Conservation (phyloP, 2,888 invertebrate species). For the Lepidocyrtoides sp. region DNA sequence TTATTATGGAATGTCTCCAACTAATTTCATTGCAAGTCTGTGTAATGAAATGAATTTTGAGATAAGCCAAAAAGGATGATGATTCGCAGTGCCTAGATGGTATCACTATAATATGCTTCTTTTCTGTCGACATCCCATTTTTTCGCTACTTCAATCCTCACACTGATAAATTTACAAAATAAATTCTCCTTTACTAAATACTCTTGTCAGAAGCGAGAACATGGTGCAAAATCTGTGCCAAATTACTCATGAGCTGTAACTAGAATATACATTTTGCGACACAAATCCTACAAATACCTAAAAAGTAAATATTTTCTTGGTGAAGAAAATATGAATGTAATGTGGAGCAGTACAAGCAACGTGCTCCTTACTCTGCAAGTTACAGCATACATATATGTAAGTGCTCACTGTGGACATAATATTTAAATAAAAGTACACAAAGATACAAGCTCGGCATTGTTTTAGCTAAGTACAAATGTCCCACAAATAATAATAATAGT, state of each 20-base stretch:
- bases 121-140: background rate
- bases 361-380: background rate
- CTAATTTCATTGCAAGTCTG: background rate
- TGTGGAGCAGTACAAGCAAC: too few relatives aligned
- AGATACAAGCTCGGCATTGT: background rate
- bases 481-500: conserved; percentile 61
- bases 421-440: background rate
- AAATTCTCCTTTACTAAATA: conserved; percentile 42
- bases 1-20: background rate
- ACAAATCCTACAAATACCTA: background rate
- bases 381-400: background rate
- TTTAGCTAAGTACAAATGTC: background rate
- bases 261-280: background rate
- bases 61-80: conserved; percentile 20
- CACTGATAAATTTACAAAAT: conserved; percentile 24
- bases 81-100: background rate
- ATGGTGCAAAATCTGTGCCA: conserved; percentile 59
- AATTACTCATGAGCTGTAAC: conserved; percentile 13
- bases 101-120: background rate
- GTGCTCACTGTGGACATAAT: background rate
- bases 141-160: conserved; percentile 16
- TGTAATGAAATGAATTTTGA: conserved; percentile 38
- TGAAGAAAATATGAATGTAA: background rate
- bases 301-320: background rate
- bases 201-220: conserved; percentile 16